phyloP scores from a whole-genome alignment of 1,140 invertebrate genomes.

The Papilio dardanus region DNA sequence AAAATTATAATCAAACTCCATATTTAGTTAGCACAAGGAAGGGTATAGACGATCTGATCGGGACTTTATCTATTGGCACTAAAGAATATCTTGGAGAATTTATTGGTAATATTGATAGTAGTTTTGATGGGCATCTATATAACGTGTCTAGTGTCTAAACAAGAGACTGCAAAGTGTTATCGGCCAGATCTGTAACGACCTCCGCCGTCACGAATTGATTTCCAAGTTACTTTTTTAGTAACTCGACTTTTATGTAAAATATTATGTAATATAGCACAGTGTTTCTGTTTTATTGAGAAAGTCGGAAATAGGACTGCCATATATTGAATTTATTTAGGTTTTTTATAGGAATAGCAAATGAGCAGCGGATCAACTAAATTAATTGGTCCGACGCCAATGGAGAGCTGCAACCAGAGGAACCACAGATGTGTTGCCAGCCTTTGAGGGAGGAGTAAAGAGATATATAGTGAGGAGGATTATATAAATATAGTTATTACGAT shows the following conservation, averaged over 20 bases:
- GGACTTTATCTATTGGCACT: slow-evolving; percentile 64
- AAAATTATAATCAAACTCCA: slow-evolving; percentile 38
- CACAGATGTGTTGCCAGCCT: no score
- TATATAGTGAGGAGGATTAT: no score
- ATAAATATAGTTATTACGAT: no score
- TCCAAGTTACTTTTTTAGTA: slow-evolving; percentile 59
- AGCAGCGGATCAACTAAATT: no score
- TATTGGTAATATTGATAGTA: slow-evolving; percentile 73
- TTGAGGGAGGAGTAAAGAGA: no score
- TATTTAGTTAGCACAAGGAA: slow-evolving; percentile 47
- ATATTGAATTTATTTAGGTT: no score
- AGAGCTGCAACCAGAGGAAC: no score
- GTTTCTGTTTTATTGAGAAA: no score
- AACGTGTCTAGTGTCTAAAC: slow-evolving; percentile 51
- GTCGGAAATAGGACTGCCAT: no score
- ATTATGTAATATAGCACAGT: not conserved
- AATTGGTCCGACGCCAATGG: no score
- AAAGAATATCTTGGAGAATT: slow-evolving; percentile 67
- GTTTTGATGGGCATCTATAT: slow-evolving; percentile 64
- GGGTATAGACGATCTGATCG: slow-evolving; percentile 51
- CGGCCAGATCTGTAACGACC: slow-evolving; percentile 53
- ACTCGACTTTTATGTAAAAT: not conserved
- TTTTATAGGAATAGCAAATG: no score
- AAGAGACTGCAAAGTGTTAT: slow-evolving; percentile 57
- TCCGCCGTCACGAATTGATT: slow-evolving; percentile 72